Conservation (phyloP, 2,797 vertebrate species). For the Denticeps clupeoides region DNA sequence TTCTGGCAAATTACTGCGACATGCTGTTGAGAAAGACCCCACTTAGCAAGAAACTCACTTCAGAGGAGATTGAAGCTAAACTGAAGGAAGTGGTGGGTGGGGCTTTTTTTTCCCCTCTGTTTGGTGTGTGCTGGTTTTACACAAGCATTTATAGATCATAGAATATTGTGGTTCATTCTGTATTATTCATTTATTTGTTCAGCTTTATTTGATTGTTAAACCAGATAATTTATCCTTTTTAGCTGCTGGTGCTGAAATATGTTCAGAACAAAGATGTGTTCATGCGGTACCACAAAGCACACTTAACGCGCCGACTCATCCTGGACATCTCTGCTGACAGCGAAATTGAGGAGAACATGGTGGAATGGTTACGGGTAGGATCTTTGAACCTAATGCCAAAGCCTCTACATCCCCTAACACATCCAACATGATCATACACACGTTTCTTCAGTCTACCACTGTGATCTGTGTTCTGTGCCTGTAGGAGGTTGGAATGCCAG, state of each 20-base stretch:
- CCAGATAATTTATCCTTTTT: background rate
- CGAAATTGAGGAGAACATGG: slow-evolving; percentile 99
- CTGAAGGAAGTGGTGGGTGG: slow-evolving; percentile 93
- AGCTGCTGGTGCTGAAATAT: slow-evolving; percentile 95
- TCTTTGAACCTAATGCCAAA: no score
- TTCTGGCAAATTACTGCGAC: slow-evolving; percentile 98
- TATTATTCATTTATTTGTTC: background rate
- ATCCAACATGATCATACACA: no score
- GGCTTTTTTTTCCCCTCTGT: background rate
- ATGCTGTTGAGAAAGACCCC: slow-evolving; percentile 98
- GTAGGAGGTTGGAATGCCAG: slow-evolving; percentile 98
- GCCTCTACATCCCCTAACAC: no score
- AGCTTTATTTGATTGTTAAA: background rate
- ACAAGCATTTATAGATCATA: background rate
- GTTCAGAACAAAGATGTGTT: slow-evolving; percentile 99
- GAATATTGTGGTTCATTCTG: background rate
- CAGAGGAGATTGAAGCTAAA: slow-evolving; percentile 97
- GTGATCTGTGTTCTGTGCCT: slow-evolving; percentile 23
- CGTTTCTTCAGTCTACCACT: background rate
- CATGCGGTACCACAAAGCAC: slow-evolving; percentile 98
- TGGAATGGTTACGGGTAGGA: slow-evolving; percentile 97
- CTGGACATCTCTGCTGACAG: slow-evolving; percentile 97
- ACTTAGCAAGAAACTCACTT: slow-evolving; percentile 96
- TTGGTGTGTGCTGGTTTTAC: no score
- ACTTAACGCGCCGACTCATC: slow-evolving; percentile 90